Conservation (phyloP, 2,888 invertebrate genomes). For the Apotomis turbidana region DNA sequence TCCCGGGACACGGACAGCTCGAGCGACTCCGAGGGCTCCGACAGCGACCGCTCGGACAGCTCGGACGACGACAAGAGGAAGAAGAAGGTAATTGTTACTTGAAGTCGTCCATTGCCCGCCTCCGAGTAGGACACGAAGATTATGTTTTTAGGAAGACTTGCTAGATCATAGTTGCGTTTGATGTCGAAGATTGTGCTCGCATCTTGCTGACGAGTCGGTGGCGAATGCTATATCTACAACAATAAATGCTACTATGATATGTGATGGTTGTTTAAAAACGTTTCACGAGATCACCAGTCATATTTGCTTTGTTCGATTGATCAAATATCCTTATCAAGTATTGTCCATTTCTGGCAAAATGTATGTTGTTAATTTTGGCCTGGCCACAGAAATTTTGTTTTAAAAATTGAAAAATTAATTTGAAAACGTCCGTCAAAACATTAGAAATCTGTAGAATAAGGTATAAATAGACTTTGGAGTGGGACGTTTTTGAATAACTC, state of each 20-base stretch:
- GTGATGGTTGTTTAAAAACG: neutral
- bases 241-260: neutral
- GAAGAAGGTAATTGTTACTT: slow-evolving; percentile 71
- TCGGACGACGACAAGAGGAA: slow-evolving; percentile 73
- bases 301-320: too few species aligned
- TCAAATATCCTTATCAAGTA: too few species aligned
- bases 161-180: neutral
- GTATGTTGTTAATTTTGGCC: too few species aligned
- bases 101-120: neutral
- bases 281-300: neutral
- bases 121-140: slow-evolving; percentile 47
- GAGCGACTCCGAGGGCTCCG: slow-evolving; percentile 70
- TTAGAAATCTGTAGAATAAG: too few species aligned
- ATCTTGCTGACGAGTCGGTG: neutral
- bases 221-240: neutral
- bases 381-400: too few species aligned
- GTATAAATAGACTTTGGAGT: too few species aligned
- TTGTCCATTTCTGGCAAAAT: too few species aligned
- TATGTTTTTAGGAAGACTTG: slow-evolving; percentile 42
- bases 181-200: neutral
- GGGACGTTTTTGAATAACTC: slow-evolving; percentile 8
- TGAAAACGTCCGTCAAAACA: too few species aligned
- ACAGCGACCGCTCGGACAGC: slow-evolving; percentile 62
- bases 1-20: slow-evolving; percentile 80
- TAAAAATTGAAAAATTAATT: too few species aligned